phyloP scores from a whole-genome alignment of 2,797 vertebrate species.

The Serranus cabrilla region DNA sequence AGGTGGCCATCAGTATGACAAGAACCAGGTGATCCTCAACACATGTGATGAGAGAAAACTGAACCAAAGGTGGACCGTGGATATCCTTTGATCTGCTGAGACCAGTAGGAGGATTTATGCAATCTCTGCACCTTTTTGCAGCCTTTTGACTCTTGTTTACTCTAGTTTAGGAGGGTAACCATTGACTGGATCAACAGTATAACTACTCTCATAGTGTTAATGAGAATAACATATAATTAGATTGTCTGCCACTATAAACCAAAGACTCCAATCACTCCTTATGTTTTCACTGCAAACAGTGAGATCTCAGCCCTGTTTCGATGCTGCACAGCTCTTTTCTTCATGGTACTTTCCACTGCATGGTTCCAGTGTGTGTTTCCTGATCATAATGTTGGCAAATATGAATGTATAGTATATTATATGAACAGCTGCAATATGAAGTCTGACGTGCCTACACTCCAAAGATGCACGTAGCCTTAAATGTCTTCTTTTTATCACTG shows the following conservation, averaged over 20 bases:
- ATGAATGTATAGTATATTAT: slow-evolving; percentile 30
- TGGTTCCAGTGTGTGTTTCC: slow-evolving; percentile 9
- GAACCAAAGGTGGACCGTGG: slow-evolving; percentile 91
- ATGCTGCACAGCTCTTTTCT: slow-evolving; percentile 56
- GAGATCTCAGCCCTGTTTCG: slow-evolving; percentile 57
- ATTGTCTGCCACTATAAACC: slow-evolving; percentile 20
- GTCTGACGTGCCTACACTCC: slow-evolving; percentile 27
- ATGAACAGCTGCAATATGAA: slow-evolving; percentile 21
- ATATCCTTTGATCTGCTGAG: slow-evolving; percentile 84
- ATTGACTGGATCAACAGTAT: not conserved
- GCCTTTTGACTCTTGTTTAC: slow-evolving; percentile 1
- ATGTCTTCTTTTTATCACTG: slow-evolving; percentile 22
- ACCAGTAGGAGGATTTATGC: not conserved
- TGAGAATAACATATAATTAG: too few relatives aligned
- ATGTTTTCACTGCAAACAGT: slow-evolving; percentile 12
- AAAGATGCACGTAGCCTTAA: slow-evolving; percentile 19
- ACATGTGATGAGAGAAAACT: slow-evolving; percentile 84
- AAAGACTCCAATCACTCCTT: slow-evolving; percentile 12
- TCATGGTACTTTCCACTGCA: slow-evolving; percentile 42
- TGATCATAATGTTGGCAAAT: slow-evolving; percentile 10
- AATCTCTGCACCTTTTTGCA: slow-evolving; percentile 8
- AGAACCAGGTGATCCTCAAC: slow-evolving; percentile 92
- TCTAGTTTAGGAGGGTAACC: not conserved
- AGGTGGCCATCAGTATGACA: slow-evolving; percentile 95
- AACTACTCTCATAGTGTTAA: not conserved